A percentile compares a stretch with the other conserved stretches of the same genome.
Conservation (phyloP, 2,888 invertebrate species). For the Capitulum mitella region DNA sequence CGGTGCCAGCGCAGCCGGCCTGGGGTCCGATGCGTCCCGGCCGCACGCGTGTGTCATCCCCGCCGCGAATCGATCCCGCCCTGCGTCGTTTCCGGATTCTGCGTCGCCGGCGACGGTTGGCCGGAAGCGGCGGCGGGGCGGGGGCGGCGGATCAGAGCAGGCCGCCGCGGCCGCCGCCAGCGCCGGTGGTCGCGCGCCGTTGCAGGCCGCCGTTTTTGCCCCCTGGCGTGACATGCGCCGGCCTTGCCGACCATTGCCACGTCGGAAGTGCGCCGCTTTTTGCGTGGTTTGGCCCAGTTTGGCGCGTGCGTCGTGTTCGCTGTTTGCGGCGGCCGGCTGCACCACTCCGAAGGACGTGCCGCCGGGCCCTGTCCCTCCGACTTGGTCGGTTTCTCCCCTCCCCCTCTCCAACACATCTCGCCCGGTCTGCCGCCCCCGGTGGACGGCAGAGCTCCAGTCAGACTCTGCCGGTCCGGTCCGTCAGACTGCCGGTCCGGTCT, state of each 20-base stretch:
- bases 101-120: background rate
- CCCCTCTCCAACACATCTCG: too few relatives aligned
- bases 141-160: background rate
- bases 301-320: background rate
- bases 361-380: too few relatives aligned
- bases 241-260: background rate
- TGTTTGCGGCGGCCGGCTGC: background rate
- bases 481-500: too few relatives aligned
- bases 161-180: background rate
- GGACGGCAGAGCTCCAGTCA: too few relatives aligned
- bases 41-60: background rate
- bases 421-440: too few relatives aligned
- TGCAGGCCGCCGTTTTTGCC: background rate
- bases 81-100: background rate
- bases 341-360: too few relatives aligned
- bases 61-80: background rate
- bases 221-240: background rate
- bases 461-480: too few relatives aligned
- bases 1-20: background rate
- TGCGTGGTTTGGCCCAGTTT: background rate
- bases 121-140: background rate
- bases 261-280: conserved; percentile 15
- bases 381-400: too few relatives aligned
- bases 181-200: background rate
- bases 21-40: background rate